These are phyloP conservation scores for Ceratina australensis DNA, from an alignment of 1,140 invertebrate species.

Conservation along the genomic window DNA sequence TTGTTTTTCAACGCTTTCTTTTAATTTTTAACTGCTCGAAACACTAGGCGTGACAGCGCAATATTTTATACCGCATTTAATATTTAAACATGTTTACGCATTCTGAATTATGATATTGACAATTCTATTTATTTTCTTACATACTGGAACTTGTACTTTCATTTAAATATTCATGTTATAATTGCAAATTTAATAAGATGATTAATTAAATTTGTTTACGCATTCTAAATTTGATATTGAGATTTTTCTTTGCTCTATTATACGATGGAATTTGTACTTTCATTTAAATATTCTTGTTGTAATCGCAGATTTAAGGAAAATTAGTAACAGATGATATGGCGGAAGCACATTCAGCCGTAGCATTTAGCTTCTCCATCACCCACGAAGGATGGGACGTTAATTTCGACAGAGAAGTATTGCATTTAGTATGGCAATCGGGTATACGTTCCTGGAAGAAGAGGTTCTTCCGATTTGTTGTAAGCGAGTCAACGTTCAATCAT, in stretches of 20 bases:
- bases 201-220: too few relatives aligned
- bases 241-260: too few relatives aligned
- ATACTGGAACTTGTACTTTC: too few relatives aligned
- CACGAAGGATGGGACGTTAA: conserved; percentile 98
- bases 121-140: too few relatives aligned
- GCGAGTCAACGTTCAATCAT: conserved; percentile 41
- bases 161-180: too few relatives aligned
- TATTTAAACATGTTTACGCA: too few relatives aligned
- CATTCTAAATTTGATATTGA: too few relatives aligned
- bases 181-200: too few relatives aligned
- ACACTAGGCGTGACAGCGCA: too few relatives aligned
- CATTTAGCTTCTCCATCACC: conserved; percentile 98
- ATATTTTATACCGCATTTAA: too few relatives aligned
- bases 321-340: conserved; percentile 86
- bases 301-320: conserved; percentile 31
- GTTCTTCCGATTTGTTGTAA: conserved; percentile 91
- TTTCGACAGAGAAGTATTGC: conserved; percentile 96
- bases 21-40: not conserved
- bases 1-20: not conserved
- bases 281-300: not conserved
- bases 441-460: conserved; percentile 96
- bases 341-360: conserved; percentile 98
- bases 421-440: conserved; percentile 94
- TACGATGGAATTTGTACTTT: not conserved
- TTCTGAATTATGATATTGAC: too few relatives aligned